Base-by-base conservation (phyloP, 1,140 invertebrate species). In the Triops longicaudatus region DNA sequence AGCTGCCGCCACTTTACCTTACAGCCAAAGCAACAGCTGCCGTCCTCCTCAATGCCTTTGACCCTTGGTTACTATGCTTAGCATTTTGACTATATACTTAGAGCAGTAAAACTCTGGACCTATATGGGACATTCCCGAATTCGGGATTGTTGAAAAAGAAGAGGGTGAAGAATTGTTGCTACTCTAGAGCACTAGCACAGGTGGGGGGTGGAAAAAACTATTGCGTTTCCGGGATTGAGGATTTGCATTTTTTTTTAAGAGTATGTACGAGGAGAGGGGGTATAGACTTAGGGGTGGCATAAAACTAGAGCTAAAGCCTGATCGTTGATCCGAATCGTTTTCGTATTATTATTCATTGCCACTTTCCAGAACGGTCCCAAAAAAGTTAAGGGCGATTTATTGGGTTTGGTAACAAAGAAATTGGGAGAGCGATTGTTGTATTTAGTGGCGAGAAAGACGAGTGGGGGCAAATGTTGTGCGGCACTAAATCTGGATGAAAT, bases 301-400 rank as follows among this genome's bases (percentile, higher is more conserved):
- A n/a, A 22, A 22, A n/a, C 11, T 63, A 22, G 22, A 63, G 50
- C 50, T 17, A 63, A 63, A 63, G 50, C 44, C 17, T 63, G 22
- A 17, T 63, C 50, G 50, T 9, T 63, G 50, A 63, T 63, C 50
- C 50, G n/a, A 63, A 63, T 63, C 50, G 50, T 63, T 63, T 63
- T 63, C 50, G 50, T 63, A 63, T 63, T 63, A 63, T 63, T 63
- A 63, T 63, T 63, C 50, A 63, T 63, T 63, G 50, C 50, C 50
- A 63, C 50, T 63, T 63, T 63, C 50, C 50, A 63, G 50, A 63
- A 22, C 50, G 22, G n/a, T 63, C 31, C 31, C 31, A 63, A 63
- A 63, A 63, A 63, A 63, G 50, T 63, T 63, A 63, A 63, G 50
- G 50, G 50, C 50, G 50, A 63, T 63, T 63, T 63, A 63, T 63